phyloP scores from a whole-genome alignment of 2,888 invertebrate genomes.

The Drosophila yooni region DNA sequence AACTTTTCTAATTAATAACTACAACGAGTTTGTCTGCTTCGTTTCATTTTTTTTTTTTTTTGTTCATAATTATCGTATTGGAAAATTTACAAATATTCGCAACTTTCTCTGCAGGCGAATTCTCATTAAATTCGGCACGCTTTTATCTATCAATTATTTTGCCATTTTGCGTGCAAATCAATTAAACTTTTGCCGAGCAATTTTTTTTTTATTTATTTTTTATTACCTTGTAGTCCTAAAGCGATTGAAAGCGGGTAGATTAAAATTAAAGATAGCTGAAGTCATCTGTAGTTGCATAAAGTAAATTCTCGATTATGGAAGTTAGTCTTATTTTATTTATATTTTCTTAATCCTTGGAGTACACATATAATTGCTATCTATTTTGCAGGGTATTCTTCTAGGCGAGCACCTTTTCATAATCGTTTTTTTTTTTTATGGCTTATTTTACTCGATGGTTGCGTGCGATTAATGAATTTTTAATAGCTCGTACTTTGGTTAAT shows the following conservation, averaged over 20 bases:
- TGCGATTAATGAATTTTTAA: slow-evolving; percentile 78
- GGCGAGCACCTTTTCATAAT: neutral
- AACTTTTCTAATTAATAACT: slow-evolving; percentile 76
- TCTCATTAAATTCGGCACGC: slow-evolving; percentile 53
- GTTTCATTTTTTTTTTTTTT: slow-evolving; percentile 18
- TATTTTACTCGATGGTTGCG: slow-evolving; percentile 61
- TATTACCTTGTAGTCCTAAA: slow-evolving; percentile 1
- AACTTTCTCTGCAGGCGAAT: slow-evolving; percentile 48
- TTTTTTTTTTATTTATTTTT: slow-evolving; percentile 12
- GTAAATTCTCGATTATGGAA: neutral
- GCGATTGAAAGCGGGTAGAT: neutral
- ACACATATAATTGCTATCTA: neutral
- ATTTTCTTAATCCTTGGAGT: too few species aligned
- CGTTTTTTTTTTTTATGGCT: slow-evolving; percentile 21
- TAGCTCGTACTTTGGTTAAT: slow-evolving; percentile 77
- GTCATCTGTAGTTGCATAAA: neutral
- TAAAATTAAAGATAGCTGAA: neutral
- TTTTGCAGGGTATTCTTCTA: slow-evolving; percentile 8
- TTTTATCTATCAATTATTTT: slow-evolving; percentile 75
- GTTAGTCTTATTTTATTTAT: neutral
- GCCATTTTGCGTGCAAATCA: slow-evolving; percentile 69
- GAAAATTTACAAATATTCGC: slow-evolving; percentile 45
- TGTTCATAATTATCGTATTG: slow-evolving; percentile 40
- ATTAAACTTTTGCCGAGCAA: slow-evolving; percentile 68
- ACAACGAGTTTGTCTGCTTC: slow-evolving; percentile 12